Evolutionary conservation across 1,140 invertebrate genomes (phyloP).

Genomic region (Maconellicoccus hirsutus): DNA sequence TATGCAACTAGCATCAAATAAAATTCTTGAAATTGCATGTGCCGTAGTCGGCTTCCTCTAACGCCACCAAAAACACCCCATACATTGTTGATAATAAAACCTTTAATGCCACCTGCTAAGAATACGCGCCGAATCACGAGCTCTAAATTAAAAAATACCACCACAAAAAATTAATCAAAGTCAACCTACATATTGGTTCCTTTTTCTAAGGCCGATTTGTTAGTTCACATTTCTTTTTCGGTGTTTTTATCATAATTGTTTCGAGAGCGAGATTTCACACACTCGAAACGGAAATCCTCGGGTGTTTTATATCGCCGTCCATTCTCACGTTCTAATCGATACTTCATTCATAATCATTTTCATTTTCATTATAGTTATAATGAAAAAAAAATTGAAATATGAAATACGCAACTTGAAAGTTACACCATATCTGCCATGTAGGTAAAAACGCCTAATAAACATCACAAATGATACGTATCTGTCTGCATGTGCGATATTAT

Average conservation of each 20-base stretch:
- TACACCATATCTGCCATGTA: background rate
- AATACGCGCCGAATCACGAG: background rate
- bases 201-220: background rate
- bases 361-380: background rate
- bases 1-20: no score
- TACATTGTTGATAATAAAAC: background rate
- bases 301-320: background rate
- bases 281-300: background rate
- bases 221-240: background rate
- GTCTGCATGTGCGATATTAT: slow-evolving; percentile 4
- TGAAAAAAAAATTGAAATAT: no score
- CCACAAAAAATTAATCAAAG: background rate
- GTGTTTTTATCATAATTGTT: background rate
- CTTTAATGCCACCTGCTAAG: background rate
- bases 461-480: slow-evolving; percentile 13
- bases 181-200: background rate
- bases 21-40: no score
- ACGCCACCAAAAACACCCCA: background rate
- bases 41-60: background rate
- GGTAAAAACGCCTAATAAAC: slow-evolving; percentile 16
- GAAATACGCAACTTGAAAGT: no score
- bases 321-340: background rate
- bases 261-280: background rate
- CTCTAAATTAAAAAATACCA: slow-evolving; percentile 10
- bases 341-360: background rate